These are phyloP conservation scores for Frankliniella intonsa DNA, from an alignment of 2,888 invertebrate species.

Conservation along the genomic window DNA sequence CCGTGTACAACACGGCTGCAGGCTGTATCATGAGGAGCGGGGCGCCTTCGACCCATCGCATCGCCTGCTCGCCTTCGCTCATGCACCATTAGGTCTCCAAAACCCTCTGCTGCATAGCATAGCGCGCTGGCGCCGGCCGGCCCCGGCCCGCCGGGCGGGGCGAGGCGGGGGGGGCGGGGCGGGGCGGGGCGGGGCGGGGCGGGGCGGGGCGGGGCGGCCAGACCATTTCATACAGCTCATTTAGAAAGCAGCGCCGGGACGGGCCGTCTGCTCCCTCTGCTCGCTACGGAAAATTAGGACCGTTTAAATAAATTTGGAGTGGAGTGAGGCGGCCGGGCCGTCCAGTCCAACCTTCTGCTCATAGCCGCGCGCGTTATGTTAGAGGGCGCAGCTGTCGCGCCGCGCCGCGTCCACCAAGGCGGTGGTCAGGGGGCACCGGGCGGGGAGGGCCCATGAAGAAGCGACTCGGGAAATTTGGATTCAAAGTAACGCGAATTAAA, in stretches of 20 bases:
- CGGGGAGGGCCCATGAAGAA: too few relatives aligned
- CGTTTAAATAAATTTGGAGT: background rate
- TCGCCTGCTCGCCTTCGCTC: background rate
- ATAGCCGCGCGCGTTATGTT: too few relatives aligned
- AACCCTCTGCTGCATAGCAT: background rate
- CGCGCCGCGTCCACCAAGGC: too few relatives aligned
- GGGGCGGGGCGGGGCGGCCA: background rate
- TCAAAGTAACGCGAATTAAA: too few relatives aligned
- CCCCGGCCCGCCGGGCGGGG: background rate
- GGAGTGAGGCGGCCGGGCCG: background rate
- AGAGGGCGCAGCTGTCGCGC: too few relatives aligned
- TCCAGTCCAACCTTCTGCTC: background rate
- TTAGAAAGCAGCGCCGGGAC: background rate
- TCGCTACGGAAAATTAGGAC: background rate
- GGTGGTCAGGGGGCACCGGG: too few relatives aligned
- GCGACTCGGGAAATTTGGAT: too few relatives aligned
- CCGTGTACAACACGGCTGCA: background rate
- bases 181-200: background rate
- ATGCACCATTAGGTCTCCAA: conserved; percentile 1
- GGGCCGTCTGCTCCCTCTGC: background rate
- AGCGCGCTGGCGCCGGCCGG: background rate
- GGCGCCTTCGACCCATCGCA: background rate
- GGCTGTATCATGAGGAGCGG: background rate
- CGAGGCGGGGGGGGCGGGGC: background rate
- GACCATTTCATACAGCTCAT: conserved; percentile 16